These are phyloP conservation scores for Smutsia temminckii DNA, from an alignment of 2,797 vertebrate genomes.

Conservation along the genomic window DNA sequence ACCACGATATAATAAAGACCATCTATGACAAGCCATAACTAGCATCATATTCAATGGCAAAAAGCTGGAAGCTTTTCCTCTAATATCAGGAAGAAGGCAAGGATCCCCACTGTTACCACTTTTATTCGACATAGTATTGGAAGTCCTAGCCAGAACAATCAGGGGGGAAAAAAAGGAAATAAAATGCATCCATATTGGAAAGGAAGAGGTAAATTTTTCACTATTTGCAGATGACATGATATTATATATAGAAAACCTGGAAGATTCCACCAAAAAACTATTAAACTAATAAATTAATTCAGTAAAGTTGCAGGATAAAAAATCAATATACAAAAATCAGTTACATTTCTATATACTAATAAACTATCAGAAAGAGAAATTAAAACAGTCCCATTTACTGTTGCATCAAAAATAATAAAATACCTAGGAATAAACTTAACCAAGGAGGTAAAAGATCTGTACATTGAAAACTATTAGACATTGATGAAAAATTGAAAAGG, in stretches of 20 bases:
- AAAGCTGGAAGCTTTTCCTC: not conserved
- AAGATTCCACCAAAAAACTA: not conserved
- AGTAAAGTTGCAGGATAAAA: not conserved
- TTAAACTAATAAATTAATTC: not conserved
- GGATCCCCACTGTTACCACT: not conserved
- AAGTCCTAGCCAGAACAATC: not conserved
- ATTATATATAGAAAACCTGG: not conserved
- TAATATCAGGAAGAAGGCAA: not conserved
- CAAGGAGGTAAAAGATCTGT: not conserved
- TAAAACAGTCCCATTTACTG: not conserved
- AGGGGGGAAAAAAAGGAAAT: not conserved
- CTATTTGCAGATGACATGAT: not conserved
- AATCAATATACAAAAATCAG: not conserved
- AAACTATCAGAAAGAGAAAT: not conserved
- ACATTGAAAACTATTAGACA: not conserved
- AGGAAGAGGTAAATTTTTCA: not conserved
- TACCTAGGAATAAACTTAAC: not conserved
- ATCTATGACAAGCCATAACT: not conserved
- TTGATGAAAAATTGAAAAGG: not conserved
- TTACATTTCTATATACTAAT: not conserved
- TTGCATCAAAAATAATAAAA: not conserved
- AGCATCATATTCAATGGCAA: not conserved
- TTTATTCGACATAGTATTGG: not conserved
- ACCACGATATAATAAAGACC: not conserved
- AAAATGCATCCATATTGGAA: not conserved